Evolutionary conservation across 2,888 invertebrate species (phyloP), one percentile per base, ranked within the genome.

Genomic region (Lasioglossum lativentre): DNA sequence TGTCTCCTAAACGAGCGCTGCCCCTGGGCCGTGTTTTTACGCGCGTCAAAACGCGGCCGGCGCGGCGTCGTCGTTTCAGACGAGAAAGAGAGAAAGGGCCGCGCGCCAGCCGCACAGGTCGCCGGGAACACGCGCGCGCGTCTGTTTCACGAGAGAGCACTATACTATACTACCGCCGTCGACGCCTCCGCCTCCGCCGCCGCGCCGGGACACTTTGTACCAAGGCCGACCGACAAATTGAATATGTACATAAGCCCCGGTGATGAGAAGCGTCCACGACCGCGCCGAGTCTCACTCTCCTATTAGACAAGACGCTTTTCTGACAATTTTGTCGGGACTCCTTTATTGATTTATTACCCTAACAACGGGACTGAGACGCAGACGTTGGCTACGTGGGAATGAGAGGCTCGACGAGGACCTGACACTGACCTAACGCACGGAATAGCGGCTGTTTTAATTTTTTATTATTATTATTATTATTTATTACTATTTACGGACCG

Each of bases 1-100:
- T 66, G 40, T 63, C 40, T 45, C 45, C 63, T 75, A 42, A 45
- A 75, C 73, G 73, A 34, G 73, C 47, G 23, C 73, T 47, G 47
- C 47, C 47, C 73, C 47, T 73, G 47, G 73, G 73, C 73, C 47
- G 47, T 52, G 73, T 73, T 73, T 45, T 72, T 45, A 27, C 30
- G 27, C 30, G 59, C 45, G 45, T 45, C 72, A 10, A 45, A 45
- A 27, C 45, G 63, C 30, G 63, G 16, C 30, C 14, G 63, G 63
- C 63, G 2, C n/a, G n/a, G 23, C n/a, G 56, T 56, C n/a, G 56
- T 4, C 68, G 19, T 68, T 68, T 38, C 38, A 23, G 23, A 19
- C 38, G 10, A 19, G 66, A 16, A 4, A 27, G 10, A 52, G 23
- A 52, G 52, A n/a, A 10, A n/a, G 23, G 52, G 10, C 23, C 52